These are phyloP conservation scores for Hyperopisus bebe DNA, from an alignment of 2,113 vertebrate genomes.

Conservation along the genomic window DNA sequence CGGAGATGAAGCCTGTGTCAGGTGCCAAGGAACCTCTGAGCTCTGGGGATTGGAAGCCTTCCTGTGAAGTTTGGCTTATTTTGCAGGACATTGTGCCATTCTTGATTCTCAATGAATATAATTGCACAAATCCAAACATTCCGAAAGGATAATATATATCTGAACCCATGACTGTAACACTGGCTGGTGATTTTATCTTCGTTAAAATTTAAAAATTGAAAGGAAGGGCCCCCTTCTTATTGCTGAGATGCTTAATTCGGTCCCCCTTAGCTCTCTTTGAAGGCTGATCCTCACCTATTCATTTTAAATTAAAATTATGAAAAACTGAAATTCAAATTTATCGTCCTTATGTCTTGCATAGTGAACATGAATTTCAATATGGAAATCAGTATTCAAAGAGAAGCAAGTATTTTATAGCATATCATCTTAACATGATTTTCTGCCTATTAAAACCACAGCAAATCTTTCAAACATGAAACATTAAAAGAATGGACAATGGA, in stretches of 20 bases:
- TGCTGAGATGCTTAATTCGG: background rate
- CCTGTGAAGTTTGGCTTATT: background rate
- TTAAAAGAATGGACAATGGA: background rate
- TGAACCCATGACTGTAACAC: background rate
- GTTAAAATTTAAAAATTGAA: background rate
- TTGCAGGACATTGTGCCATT: background rate
- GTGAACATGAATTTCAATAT: slow-evolving; percentile 1
- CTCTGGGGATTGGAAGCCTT: background rate
- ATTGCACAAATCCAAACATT: background rate
- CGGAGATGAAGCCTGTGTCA: background rate
- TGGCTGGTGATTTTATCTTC: background rate
- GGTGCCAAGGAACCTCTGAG: background rate
- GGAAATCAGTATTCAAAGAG: slow-evolving; percentile 3
- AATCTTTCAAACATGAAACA: background rate
- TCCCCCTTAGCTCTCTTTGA: background rate
- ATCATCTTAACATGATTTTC: background rate
- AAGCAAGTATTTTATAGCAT: background rate
- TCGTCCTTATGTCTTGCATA: slow-evolving; percentile 4
- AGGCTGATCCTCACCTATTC: background rate
- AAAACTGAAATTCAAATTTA: background rate
- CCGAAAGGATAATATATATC: background rate
- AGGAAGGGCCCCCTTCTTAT: background rate
- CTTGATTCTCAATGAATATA: background rate
- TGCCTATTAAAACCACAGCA: background rate
- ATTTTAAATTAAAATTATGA: slow-evolving; percentile 6